phyloP scores from a whole-genome alignment of 2,888 invertebrate species.

The Mesochorus sp. region DNA sequence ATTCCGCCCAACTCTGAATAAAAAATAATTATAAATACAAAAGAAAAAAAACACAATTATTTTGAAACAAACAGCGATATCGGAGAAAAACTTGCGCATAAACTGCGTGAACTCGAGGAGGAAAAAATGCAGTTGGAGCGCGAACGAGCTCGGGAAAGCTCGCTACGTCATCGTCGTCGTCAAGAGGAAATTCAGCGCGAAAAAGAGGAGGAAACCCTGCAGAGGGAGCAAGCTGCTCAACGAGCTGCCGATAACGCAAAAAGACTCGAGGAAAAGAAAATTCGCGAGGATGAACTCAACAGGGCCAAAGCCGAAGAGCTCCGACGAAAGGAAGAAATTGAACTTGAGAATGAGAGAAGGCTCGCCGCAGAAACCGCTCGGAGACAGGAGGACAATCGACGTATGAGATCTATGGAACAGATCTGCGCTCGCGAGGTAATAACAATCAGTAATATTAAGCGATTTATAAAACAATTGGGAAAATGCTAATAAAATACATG shows the following conservation, averaged over 20 bases:
- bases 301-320: conserved; percentile 73
- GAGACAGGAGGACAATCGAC: conserved; percentile 82
- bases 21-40: conserved; percentile 6
- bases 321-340: conserved; percentile 73
- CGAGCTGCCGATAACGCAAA: conserved; percentile 68
- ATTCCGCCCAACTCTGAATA: too few relatives aligned
- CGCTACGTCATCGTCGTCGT: conserved; percentile 70
- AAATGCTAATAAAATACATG: neutral
- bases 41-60: conserved; percentile 48
- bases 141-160: conserved; percentile 78
- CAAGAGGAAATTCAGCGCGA: conserved; percentile 77
- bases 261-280: conserved; percentile 70
- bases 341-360: conserved; percentile 78
- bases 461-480: neutral
- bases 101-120: conserved; percentile 83
- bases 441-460: conserved; percentile 23
- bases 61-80: conserved; percentile 79
- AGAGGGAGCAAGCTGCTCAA: conserved; percentile 64
- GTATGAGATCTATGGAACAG: conserved; percentile 85
- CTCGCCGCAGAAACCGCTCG: conserved; percentile 70
- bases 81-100: conserved; percentile 84
- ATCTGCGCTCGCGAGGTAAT: conserved; percentile 87
- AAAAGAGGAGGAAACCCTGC: conserved; percentile 72
- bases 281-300: conserved; percentile 70
- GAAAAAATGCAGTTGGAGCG: conserved; percentile 83